Evolutionary conservation across 2,797 vertebrate species (phyloP), one percentile per base, ranked within the genome.

Genomic region (Cuculus canorus): DNA sequence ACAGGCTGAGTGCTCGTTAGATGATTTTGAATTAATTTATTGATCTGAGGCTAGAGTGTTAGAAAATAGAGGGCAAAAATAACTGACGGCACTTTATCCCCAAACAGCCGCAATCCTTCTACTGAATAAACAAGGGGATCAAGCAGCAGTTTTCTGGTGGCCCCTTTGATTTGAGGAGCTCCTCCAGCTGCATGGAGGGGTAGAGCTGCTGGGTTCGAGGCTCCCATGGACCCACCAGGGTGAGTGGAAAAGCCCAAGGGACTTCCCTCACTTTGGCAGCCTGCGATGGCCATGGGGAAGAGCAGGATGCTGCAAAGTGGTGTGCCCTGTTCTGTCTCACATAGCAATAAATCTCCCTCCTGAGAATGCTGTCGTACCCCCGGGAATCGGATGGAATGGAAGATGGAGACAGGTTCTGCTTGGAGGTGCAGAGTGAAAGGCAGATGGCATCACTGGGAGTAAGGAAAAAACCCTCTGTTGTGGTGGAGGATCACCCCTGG

Each of bases 1-100:
- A 64, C 63, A 37, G 81, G 45, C 90, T 91, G 90, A 88, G 90
- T 54, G 84, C 87, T 94, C 15, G 3, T 95, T 86, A 86, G 77
- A 21, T 71, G 72, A n/a, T 60, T 76, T 76, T 39, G 77, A 80
- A 86, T 92, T 82, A 82, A 85, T 86, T 76, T 79, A 85, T 82
- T 76, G 77, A 76, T 71, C 81, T 52, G 84, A 77, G 76, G 66
- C 57, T 70, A 68, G 37, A 82, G 71, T 17, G 53, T 75, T 57
- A 56, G 84, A 48, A 82, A 82, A 60, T 10, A 59, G 57, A 48
- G 22, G 45, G 79, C 30, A 17, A 17, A n/a, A 77, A n/a, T 12
- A 54, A 68, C 61, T 57, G 83, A 23, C 3, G 4, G 33, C 22
- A 7, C 41, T 52, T 65, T 12, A 19, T 53, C 63, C 89, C 56